Percentiles rank a stretch among this genome's conserved stretches.
These are phyloP conservation scores for Peromyscus leucopus DNA, from an alignment of 2,113 vertebrate species.

Conservation along the genomic window DNA sequence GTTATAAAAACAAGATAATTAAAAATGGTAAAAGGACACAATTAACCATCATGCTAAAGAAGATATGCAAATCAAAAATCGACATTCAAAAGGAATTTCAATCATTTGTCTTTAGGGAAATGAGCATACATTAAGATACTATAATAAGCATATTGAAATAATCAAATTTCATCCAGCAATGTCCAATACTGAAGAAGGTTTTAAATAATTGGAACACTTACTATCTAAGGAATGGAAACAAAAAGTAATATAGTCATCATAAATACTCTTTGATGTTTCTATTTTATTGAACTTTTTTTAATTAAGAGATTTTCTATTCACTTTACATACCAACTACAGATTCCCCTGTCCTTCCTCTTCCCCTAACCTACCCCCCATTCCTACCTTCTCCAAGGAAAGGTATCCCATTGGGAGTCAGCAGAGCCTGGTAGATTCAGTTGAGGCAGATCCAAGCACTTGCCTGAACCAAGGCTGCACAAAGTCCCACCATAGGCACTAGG, in stretches of 20 bases:
- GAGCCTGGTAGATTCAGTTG: no score
- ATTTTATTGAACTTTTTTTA: no score
- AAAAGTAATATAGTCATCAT: neutral
- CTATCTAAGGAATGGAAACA: neutral
- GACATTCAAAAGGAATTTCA: neutral
- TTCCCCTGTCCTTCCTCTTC: no score
- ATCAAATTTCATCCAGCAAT: neutral
- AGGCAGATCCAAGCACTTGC: no score
- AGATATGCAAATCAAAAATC: neutral
- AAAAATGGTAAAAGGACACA: neutral
- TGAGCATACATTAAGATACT: neutral
- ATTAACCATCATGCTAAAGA: neutral
- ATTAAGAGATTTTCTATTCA: no score
- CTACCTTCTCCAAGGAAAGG: no score
- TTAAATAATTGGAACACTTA: neutral
- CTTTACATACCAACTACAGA: no score
- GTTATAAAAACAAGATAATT: neutral
- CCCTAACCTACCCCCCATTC: no score
- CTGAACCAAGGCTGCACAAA: no score
- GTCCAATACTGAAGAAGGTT: neutral
- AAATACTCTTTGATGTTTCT: neutral
- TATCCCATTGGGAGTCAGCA: no score
- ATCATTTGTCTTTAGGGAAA: neutral
- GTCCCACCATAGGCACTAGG: no score
- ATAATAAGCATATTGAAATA: neutral